These are phyloP conservation scores for Caenorhabditis sp. DNA, from an alignment of 2,888 invertebrate genomes.

Conservation along the genomic window DNA sequence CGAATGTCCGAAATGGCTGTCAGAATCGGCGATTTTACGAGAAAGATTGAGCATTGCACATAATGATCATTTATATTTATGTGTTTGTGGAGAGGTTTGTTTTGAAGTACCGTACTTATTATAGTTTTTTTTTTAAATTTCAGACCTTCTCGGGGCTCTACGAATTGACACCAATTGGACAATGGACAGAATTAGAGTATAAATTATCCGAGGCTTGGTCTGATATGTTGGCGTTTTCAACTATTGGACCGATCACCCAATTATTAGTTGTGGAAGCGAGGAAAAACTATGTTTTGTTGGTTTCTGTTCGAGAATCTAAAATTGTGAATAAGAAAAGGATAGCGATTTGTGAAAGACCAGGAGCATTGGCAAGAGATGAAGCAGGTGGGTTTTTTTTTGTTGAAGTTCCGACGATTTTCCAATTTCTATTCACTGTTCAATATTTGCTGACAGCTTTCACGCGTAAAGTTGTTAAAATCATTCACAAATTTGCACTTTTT, in stretches of 20 bases:
- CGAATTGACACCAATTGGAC: conserved; percentile 50
- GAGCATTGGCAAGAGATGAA: conserved; percentile 52
- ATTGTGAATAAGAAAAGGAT: conserved; percentile 48
- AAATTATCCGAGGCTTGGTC: conserved; percentile 51
- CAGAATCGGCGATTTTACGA: conserved; percentile 40
- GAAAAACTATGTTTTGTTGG: conserved; percentile 48
- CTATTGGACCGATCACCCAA: conserved; percentile 56
- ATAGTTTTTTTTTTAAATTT: conserved; percentile 1
- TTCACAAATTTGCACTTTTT: too few species aligned
- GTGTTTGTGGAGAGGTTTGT: conserved; percentile 50
- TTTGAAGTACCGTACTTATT: neutral
- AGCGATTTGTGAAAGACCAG: conserved; percentile 54
- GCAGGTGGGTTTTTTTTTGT: conserved; percentile 31
- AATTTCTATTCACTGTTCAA: too few species aligned
- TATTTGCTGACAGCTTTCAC: too few species aligned
- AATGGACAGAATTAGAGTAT: conserved; percentile 58
- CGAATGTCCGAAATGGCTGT: conserved; percentile 52
- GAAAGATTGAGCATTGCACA: conserved; percentile 52
- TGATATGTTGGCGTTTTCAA: conserved; percentile 56
- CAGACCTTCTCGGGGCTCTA: conserved; percentile 56
- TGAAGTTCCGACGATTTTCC: too few species aligned
- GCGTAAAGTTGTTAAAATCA: too few species aligned
- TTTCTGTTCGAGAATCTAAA: conserved; percentile 47
- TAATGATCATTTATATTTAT: conserved; percentile 53
- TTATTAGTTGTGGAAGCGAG: conserved; percentile 52